Percentiles rank a stretch among this genome's conserved stretches.
Evolutionary conservation across 1,140 invertebrate species (phyloP).

Genomic region (Orius laevigatus): DNA sequence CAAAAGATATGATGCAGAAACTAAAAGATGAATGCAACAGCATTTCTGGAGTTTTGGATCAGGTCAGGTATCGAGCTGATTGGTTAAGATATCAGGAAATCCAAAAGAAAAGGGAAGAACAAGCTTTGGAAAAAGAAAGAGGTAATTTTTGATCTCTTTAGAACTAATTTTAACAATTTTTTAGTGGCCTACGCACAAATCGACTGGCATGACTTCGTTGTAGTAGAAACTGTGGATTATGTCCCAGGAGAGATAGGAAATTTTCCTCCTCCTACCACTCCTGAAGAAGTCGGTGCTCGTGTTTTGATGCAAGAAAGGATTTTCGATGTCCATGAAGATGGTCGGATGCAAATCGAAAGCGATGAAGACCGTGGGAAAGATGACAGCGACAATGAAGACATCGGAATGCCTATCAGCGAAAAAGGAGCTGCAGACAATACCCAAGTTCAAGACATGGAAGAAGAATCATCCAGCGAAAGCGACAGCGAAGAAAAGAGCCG

Average conservation of each 20-base stretch:
- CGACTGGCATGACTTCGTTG: constrained; percentile 99
- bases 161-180: constrained; percentile 19
- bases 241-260: constrained; percentile 89
- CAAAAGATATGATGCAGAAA: constrained; percentile 72
- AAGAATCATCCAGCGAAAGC: constrained; percentile 62
- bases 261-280: constrained; percentile 92
- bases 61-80: constrained; percentile 86
- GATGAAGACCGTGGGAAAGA: constrained; percentile 16
- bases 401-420: constrained; percentile 26
- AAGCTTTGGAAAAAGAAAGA: constrained; percentile 85
- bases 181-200: constrained; percentile 89
- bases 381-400: constrained; percentile 17
- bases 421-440: constrained; percentile 29
- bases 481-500: constrained; percentile 30
- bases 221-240: constrained; percentile 98
- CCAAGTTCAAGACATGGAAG: constrained; percentile 76
- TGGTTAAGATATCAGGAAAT: constrained; percentile 91
- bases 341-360: constrained; percentile 42
- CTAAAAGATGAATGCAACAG: constrained; percentile 63
- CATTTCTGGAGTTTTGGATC: constrained; percentile 63
- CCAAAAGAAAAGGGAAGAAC: constrained; percentile 81
- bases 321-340: constrained; percentile 34
- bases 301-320: constrained; percentile 69
- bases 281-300: constrained; percentile 88
- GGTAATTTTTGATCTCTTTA: constrained; percentile 27